Conservation (phyloP, 2,113 vertebrate species). For the Hemichromis elongatus region DNA sequence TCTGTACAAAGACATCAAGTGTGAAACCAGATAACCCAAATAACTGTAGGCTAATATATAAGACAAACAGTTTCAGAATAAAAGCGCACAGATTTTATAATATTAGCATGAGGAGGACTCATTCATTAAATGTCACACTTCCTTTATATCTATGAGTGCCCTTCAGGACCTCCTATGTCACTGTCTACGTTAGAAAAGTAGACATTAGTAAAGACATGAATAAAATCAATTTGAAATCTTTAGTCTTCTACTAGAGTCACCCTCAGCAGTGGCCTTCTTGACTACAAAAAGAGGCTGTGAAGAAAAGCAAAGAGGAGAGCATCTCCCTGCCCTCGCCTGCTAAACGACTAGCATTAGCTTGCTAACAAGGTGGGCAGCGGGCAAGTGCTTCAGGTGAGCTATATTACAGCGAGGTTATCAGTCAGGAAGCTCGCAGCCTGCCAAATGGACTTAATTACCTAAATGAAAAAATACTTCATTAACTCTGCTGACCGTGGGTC, state of each 20-base stretch:
- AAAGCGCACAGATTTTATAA: background rate
- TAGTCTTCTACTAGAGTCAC: rapidly evolving
- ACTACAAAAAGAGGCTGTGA: background rate
- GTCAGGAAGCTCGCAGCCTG: background rate
- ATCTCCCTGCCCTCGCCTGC: slow-evolving; percentile 27
- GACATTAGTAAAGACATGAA: background rate
- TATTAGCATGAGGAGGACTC: background rate
- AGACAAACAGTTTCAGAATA: background rate
- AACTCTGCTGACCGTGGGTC: background rate
- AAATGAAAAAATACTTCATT: background rate
- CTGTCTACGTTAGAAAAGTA: background rate
- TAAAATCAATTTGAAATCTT: background rate
- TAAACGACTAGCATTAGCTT: slow-evolving; percentile 42
- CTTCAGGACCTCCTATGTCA: background rate
- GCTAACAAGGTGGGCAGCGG: slow-evolving; percentile 27
- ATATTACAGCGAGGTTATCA: background rate
- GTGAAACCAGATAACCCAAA: background rate
- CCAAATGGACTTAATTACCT: background rate
- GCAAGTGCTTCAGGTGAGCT: background rate
- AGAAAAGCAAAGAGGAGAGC: background rate
- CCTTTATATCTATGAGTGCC: background rate
- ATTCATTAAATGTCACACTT: background rate
- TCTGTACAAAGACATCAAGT: background rate
- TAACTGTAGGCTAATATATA: background rate
- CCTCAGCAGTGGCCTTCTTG: background rate